phyloP scores from a whole-genome alignment of 2,113 vertebrate genomes.

The Tenrec ecaudatus region DNA sequence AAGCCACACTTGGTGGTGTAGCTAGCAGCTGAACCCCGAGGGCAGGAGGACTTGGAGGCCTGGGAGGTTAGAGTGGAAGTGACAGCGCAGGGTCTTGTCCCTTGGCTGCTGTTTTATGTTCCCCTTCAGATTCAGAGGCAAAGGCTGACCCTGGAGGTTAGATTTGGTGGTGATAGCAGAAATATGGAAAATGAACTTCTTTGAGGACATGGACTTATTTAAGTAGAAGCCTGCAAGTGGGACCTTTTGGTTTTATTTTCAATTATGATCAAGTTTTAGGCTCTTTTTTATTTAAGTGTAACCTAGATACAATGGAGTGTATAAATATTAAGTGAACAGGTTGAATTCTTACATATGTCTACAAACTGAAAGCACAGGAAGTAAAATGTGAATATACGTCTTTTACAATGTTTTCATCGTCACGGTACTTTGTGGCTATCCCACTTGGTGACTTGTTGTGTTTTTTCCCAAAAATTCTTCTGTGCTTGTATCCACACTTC shows the following conservation, averaged over 20 bases:
- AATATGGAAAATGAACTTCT: background rate
- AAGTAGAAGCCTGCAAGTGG: background rate
- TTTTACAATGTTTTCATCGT: background rate
- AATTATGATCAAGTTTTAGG: background rate
- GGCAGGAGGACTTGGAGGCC: too few relatives aligned
- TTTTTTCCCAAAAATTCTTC: constrained; percentile 5
- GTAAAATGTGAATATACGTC: constrained; percentile 24
- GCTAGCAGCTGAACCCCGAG: too few relatives aligned
- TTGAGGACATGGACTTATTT: background rate
- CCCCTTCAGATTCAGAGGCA: background rate
- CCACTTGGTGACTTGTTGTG: background rate
- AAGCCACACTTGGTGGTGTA: too few relatives aligned
- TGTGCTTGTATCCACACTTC: background rate
- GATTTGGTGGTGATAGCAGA: constrained; percentile 19
- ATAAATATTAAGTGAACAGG: background rate
- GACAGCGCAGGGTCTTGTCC: background rate
- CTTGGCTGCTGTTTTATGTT: background rate
- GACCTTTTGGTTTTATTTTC: background rate
- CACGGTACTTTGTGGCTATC: background rate
- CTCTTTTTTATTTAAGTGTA: background rate
- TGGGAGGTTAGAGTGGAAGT: background rate
- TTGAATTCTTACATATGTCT: background rate
- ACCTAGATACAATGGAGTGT: background rate
- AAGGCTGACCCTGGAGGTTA: background rate
- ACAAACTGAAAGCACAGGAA: background rate